Conservation (phyloP, 2,888 invertebrate species). For the Nemurella pictetii region DNA sequence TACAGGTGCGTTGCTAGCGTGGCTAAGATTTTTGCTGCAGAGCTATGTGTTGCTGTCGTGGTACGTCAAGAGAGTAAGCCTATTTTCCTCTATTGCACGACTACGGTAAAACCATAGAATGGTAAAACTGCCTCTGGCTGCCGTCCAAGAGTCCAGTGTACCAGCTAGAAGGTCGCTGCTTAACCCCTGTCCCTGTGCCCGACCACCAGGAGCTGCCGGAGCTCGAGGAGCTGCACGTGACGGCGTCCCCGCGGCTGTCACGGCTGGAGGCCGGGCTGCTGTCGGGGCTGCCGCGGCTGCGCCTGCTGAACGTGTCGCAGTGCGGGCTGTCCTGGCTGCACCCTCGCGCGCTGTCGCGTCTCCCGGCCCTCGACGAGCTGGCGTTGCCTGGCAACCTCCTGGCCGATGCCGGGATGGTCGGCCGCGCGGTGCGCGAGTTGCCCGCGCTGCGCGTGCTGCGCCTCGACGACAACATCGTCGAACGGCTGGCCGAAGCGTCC, state of each 20-base stretch:
- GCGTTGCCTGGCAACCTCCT: slow-evolving; percentile 73
- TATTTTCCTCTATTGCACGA: too few relatives aligned
- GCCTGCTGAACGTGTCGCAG: slow-evolving; percentile 72
- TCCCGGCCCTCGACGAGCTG: slow-evolving; percentile 72
- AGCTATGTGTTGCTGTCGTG: too few relatives aligned
- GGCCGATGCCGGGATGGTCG: slow-evolving; percentile 78
- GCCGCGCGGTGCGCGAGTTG: slow-evolving; percentile 74
- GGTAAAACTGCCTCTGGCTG: too few relatives aligned
- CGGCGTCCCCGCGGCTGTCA: slow-evolving; percentile 64
- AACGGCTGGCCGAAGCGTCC: slow-evolving; percentile 72
- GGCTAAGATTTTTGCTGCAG: too few relatives aligned
- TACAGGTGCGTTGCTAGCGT: neutral
- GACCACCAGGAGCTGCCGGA: slow-evolving; percentile 65
- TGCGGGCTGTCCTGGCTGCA: slow-evolving; percentile 79
- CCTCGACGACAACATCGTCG: slow-evolving; percentile 72
- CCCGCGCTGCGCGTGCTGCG: slow-evolving; percentile 70
- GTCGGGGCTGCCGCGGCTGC: slow-evolving; percentile 68
- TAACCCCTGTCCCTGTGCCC: too few relatives aligned
- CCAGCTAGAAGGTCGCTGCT: too few relatives aligned
- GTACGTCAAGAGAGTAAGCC: too few relatives aligned
- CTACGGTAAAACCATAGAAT: too few relatives aligned
- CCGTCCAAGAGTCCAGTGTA: too few relatives aligned
- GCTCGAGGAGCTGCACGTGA: slow-evolving; percentile 74
- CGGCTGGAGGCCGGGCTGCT: slow-evolving; percentile 74
- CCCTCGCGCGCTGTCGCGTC: slow-evolving; percentile 70